Evolutionary conservation across 2,888 invertebrate species (phyloP).

Genomic region (Hanleya hanleyi): DNA sequence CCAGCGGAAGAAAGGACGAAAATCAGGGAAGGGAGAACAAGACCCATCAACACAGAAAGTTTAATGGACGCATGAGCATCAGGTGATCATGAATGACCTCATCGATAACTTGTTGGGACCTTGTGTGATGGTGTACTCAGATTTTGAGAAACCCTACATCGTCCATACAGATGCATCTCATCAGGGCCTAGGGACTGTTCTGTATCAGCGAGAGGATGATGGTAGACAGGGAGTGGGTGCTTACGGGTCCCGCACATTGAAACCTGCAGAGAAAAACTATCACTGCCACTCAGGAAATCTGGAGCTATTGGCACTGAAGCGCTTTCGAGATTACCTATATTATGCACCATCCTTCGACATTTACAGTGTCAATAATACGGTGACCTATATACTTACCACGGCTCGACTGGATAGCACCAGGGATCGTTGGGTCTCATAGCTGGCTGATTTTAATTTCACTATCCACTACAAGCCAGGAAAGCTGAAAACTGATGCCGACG

Average conservation of each 20-base stretch:
- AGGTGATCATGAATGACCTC: not conserved
- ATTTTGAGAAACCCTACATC: conserved; percentile 10
- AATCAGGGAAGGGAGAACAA: not conserved
- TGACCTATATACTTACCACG: conserved; percentile 14
- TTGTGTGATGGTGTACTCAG: conserved; percentile 1
- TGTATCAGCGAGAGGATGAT: conserved; percentile 13
- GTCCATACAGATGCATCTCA: conserved; percentile 22
- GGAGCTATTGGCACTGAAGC: conserved; percentile 22
- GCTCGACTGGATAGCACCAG: conserved; percentile 13
- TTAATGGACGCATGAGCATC: conserved; percentile 14
- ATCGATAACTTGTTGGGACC: too few species aligned
- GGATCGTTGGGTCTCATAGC: conserved; percentile 11
- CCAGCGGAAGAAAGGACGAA: not conserved
- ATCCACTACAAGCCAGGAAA: conserved; percentile 18
- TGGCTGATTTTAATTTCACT: conserved; percentile 16
- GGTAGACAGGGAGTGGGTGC: conserved; percentile 14
- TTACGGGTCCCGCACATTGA: conserved; percentile 22
- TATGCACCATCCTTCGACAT: conserved; percentile 16
- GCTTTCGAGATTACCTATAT: conserved; percentile 24
- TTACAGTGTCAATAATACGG: conserved; percentile 21
- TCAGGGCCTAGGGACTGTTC: conserved; percentile 15
- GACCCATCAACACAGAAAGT: not conserved
- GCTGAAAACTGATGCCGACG: conserved; percentile 16
- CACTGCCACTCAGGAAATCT: conserved; percentile 18
- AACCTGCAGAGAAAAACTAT: conserved; percentile 9